Base-by-base conservation (phyloP, 2,797 vertebrate genomes). In the Luscinia luscinia region DNA sequence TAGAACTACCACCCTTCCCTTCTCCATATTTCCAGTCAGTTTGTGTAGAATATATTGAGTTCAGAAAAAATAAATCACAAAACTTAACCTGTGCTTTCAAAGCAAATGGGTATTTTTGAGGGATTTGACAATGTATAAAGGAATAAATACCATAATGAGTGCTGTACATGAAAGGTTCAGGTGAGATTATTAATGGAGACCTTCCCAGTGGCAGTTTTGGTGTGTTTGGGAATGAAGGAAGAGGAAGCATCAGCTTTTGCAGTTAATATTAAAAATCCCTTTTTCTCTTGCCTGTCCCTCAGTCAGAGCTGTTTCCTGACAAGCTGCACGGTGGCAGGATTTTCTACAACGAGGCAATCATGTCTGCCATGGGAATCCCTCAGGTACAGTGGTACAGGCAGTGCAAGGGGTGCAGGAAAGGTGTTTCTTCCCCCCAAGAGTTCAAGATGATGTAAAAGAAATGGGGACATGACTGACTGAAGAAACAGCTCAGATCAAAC, bases 261-360 rank as follows among this genome's bases (percentile, higher is more conserved):
- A 13, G 13, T 7, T 69, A 4, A 11, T 34, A 7, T 4, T 63
- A 11, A 67, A 66, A 41, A 23, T 59, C 2, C 27, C 23, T 45
- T 12, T 90, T 91, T 63, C 64, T 58, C 78, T 52, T 55, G 8
- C 72, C 26, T 87, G 22, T n/a, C 2, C 67, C 7, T 41, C 96
- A 99, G 99, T 98, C 98, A 32, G 98, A 99, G 94, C 98, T 99
- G 92, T 99, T 99, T 91, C 98, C 98, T n/a, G 98, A 99, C 94
- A 98, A 98, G 96, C 97, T 98, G 87, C 98, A 99, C 0, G 98
- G 98, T 34, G 98, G 98, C 75, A 97, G 98, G 61, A 72, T 94
- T 6, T 99, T 99, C 95, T 99, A 98, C 86, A 99, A 98, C 6
- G 98, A 99, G 97, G 98, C 98, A 36, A 90, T 99, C 79, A 98